A percentile compares a stretch with the other conserved stretches of the same genome.
phyloP scores from a whole-genome alignment of 2,797 vertebrate genomes.

The Acestrorhynchus altus region DNA sequence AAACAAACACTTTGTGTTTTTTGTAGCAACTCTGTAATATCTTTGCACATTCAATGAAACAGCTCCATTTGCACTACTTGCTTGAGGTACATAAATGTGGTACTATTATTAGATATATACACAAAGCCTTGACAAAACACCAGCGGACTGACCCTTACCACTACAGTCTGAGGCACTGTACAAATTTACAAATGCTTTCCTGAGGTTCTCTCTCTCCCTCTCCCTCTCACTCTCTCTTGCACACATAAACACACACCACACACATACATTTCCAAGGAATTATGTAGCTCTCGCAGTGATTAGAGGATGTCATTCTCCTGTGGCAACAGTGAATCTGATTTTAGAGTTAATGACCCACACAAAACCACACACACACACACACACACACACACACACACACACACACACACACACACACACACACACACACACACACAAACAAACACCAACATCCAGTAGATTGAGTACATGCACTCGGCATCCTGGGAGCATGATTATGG shows the following conservation, averaged over 20 bases:
- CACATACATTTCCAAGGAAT: conserved; percentile 87
- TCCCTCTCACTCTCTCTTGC: conserved; percentile 77
- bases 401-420: conserved; percentile 77
- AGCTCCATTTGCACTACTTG: conserved; percentile 87
- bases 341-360: conserved; percentile 93
- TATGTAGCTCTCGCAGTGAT: conserved; percentile 86
- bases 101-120: conserved; percentile 85
- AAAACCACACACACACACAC: conserved; percentile 75
- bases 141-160: conserved; percentile 58
- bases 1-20: conserved; percentile 65
- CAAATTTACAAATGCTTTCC: conserved; percentile 98
- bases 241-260: conserved; percentile 66
- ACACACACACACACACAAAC: conserved; percentile 79
- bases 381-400: conserved; percentile 81
- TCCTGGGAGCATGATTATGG: conserved; percentile 11
- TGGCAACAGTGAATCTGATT: conserved; percentile 83
- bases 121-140: conserved; percentile 55
- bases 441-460: conserved; percentile 84
- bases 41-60: conserved; percentile 95
- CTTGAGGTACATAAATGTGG: conserved; percentile 86
- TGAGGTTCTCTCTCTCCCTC: conserved; percentile 78
- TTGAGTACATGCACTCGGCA: conserved; percentile 13
- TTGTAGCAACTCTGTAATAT: conserved; percentile 79
- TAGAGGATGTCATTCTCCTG: conserved; percentile 79
- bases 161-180: conserved; percentile 96